Percentiles rank a stretch among this genome's conserved stretches.
Conservation (phyloP, 2,113 vertebrate species). For the Eptesicus fuscus region DNA sequence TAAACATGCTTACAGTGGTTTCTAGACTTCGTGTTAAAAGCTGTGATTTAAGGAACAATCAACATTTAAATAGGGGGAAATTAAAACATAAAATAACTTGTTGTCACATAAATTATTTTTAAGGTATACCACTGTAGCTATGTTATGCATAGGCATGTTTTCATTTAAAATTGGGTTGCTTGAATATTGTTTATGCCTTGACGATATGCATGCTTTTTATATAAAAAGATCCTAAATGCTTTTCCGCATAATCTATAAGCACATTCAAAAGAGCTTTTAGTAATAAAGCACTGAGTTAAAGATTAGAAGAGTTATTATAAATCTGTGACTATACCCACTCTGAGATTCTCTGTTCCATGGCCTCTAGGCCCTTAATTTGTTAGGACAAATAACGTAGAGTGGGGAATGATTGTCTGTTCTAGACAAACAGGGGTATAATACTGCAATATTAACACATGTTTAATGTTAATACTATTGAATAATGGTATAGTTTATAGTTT, state of each 20-base stretch:
- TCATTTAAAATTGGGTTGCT: slow-evolving; percentile 65
- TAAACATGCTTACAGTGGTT: slow-evolving; percentile 47
- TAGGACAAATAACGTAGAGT: slow-evolving; percentile 38
- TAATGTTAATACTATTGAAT: slow-evolving; percentile 25
- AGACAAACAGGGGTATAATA: neutral
- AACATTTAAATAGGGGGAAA: slow-evolving; percentile 67
- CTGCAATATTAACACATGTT: neutral
- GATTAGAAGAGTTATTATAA: slow-evolving; percentile 59
- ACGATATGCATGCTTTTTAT: neutral
- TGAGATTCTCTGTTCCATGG: neutral
- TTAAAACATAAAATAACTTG: slow-evolving; percentile 70
- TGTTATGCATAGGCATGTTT: slow-evolving; percentile 48
- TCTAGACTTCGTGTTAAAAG: slow-evolving; percentile 52
- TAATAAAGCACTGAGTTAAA: slow-evolving; percentile 69
- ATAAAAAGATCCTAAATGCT: slow-evolving; percentile 56
- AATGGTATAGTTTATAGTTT: neutral
- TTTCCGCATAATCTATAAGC: slow-evolving; percentile 68
- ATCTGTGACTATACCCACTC: slow-evolving; percentile 50
- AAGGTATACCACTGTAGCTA: slow-evolving; percentile 33
- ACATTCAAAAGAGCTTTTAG: slow-evolving; percentile 48
- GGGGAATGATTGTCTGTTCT: slow-evolving; percentile 16
- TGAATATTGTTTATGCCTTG: slow-evolving; percentile 64
- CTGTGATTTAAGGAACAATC: slow-evolving; percentile 72
- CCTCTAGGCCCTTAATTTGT: slow-evolving; percentile 54
- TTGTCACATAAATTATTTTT: slow-evolving; percentile 59